Conservation (phyloP, 2,797 vertebrate genomes). For the Spinus olivaceus region DNA sequence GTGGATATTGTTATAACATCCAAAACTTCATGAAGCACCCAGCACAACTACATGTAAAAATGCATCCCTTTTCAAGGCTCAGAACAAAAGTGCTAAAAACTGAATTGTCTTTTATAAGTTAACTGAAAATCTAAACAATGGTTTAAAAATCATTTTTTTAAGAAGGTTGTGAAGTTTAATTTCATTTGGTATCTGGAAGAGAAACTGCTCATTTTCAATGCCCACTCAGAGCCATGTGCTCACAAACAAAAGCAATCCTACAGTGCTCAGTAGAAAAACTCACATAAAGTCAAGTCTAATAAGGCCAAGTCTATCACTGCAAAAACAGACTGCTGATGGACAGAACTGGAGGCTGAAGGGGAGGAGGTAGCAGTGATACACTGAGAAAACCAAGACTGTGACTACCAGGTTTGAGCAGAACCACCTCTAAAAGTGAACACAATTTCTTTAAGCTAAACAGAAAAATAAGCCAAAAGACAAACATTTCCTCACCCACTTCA, state of each 20-base stretch:
- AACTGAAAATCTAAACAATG: neutral
- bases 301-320: neutral
- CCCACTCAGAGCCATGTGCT: neutral
- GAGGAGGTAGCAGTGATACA: neutral
- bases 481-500: neutral
- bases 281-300: neutral
- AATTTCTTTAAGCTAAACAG: neutral
- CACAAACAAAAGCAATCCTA: neutral
- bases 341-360: neutral
- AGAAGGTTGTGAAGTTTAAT: neutral
- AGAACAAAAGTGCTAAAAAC: slow-evolving; percentile 15
- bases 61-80: slow-evolving; percentile 10
- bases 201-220: neutral
- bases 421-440: neutral
- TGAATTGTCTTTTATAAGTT: neutral
- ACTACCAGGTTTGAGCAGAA: neutral
- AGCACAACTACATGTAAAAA: neutral
- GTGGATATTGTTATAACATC: neutral
- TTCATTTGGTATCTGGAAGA: slow-evolving; percentile 1
- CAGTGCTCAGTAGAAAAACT: neutral
- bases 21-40: neutral
- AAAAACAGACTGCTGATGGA: neutral
- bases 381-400: neutral
- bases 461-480: neutral
- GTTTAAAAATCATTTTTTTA: neutral